phyloP scores from a whole-genome alignment of 2,797 vertebrate species.

The Lagorchestes hirsutus region DNA sequence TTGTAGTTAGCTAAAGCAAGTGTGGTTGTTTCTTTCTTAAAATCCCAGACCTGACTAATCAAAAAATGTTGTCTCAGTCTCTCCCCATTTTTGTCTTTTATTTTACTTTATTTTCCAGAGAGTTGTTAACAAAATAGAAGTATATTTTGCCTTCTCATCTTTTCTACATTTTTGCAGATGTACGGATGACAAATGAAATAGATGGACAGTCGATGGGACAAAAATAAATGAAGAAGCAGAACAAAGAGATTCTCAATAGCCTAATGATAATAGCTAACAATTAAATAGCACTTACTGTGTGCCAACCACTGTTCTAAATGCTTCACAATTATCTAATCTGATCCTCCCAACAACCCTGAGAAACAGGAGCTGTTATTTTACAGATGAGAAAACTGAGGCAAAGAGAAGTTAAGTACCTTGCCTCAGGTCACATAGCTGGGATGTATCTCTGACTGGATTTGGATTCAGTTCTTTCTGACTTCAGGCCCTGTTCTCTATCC shows the following conservation, averaged over 20 bases:
- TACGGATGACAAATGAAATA: slow-evolving; percentile 45
- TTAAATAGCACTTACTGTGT: not conserved
- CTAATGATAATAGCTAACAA: not conserved
- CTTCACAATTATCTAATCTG: not conserved
- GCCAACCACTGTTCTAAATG: not conserved
- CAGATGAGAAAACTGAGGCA: not conserved
- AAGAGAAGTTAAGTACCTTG: not conserved
- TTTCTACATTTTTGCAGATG: slow-evolving; percentile 3
- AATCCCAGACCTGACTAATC: not conserved
- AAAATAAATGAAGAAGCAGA: not conserved
- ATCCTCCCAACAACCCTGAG: not conserved
- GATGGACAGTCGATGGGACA: not conserved
- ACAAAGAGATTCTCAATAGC: not conserved
- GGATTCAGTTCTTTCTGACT: not conserved
- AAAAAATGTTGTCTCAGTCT: slow-evolving; percentile 10
- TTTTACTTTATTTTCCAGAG: not conserved
- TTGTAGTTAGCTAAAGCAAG: not conserved
- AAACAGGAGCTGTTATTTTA: not conserved
- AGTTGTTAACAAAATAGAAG: not conserved
- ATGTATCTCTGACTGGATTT: not conserved
- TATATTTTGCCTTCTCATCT: not conserved
- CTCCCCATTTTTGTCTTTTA: not conserved
- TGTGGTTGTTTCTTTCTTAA: not conserved
- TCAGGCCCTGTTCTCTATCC: not conserved
- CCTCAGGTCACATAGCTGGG: not conserved